Evolutionary conservation across 2,888 invertebrate species (phyloP).

Genomic region (Hesperia comma): DNA sequence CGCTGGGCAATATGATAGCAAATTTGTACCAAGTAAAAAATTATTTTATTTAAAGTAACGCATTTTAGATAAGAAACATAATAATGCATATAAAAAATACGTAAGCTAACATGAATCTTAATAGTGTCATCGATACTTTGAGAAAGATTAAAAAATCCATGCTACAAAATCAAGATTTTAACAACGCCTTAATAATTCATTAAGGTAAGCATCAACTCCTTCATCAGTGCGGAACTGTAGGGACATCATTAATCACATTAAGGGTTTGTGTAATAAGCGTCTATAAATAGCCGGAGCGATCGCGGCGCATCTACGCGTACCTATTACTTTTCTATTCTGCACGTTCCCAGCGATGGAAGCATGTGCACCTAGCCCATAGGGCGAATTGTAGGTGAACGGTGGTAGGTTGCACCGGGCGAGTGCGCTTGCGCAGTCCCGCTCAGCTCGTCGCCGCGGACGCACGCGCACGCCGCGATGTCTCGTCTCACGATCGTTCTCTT

Average conservation of each 20-base stretch:
- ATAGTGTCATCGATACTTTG: neutral
- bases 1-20: conserved; percentile 51
- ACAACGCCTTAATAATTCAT: conserved; percentile 9
- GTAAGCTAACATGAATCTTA: too few species aligned
- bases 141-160: too few species aligned
- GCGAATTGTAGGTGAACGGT: conserved; percentile 66
- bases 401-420: conserved; percentile 54
- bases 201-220: conserved; percentile 8
- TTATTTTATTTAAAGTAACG: too few species aligned
- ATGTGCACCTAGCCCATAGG: conserved; percentile 60
- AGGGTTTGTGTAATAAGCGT: conserved; percentile 33
- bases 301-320: conserved; percentile 20
- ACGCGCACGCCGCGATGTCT: conserved; percentile 76
- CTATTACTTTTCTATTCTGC: conserved; percentile 39
- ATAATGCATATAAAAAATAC: too few species aligned
- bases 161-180: too few species aligned
- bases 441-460: conserved; percentile 75
- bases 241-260: conserved; percentile 32
- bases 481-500: conserved; percentile 66
- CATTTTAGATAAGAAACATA: too few species aligned
- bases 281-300: conserved; percentile 32
- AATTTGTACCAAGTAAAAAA: too few species aligned
- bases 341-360: conserved; percentile 42
- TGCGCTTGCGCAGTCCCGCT: conserved; percentile 79
- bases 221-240: conserved; percentile 20